Evolutionary conservation across 1,140 invertebrate species (phyloP).

Genomic region (Caerostris darwini): DNA sequence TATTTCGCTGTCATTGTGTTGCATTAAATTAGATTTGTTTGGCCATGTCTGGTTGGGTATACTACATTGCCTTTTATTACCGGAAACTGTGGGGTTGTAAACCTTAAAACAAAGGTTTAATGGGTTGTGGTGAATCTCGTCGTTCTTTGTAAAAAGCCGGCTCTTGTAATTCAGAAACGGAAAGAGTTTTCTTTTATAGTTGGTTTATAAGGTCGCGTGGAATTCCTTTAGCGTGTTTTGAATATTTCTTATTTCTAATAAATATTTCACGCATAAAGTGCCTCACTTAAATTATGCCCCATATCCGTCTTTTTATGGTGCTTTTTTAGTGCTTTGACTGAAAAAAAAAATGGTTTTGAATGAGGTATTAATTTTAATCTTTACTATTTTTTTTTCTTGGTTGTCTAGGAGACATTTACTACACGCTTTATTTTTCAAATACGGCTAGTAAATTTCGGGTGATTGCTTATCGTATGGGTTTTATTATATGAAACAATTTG

Average conservation of each 20-base stretch:
- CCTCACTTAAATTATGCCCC: neutral
- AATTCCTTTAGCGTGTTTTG: neutral
- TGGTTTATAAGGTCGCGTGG: neutral
- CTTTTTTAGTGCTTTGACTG: neutral
- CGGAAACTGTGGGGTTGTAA: neutral
- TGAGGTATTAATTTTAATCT: neutral
- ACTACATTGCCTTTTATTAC: conserved; percentile 23
- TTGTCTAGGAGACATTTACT: neutral
- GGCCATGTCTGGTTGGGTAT: neutral
- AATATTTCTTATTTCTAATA: neutral
- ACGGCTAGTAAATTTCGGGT: neutral
- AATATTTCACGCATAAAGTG: neutral
- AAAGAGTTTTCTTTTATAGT: neutral
- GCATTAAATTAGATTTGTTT: conserved; percentile 22
- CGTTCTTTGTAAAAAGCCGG: neutral
- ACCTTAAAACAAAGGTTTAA: conserved; percentile 7
- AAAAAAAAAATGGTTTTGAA: neutral
- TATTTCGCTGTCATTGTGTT: conserved; percentile 19
- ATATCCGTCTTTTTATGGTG: neutral
- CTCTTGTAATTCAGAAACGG: neutral
- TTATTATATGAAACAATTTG: too few relatives aligned
- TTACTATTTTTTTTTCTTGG: neutral
- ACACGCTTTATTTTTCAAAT: neutral
- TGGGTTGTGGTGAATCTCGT: neutral
- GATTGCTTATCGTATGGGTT: too few relatives aligned